phyloP scores from a whole-genome alignment of 2,888 invertebrate species.

The Acleris sparsana region DNA sequence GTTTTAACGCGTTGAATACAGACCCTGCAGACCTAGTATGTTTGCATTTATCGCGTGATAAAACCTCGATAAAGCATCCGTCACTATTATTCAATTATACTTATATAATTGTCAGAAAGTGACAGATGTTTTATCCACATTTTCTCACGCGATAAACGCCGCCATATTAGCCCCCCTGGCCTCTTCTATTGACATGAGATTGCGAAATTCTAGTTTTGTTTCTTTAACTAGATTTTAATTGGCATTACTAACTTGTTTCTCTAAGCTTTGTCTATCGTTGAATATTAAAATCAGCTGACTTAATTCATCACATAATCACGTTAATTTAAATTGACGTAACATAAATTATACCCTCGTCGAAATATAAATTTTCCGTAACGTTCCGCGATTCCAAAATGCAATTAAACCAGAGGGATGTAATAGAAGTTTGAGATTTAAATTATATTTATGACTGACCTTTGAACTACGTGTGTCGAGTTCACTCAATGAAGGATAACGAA shows the following conservation, averaged over 20 bases:
- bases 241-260: not conserved
- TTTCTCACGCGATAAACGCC: too few relatives aligned
- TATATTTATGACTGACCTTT: constrained; percentile 21
- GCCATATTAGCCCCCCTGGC: too few relatives aligned
- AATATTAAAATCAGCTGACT: constrained; percentile 15
- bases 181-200: too few relatives aligned
- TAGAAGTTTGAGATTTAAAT: constrained; percentile 14
- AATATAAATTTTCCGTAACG: constrained; percentile 18
- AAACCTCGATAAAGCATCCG: too few relatives aligned
- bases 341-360: constrained; percentile 32
- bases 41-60: too few relatives aligned
- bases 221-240: too few relatives aligned
- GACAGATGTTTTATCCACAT: too few relatives aligned
- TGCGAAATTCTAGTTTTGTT: too few relatives aligned
- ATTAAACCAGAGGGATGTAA: constrained; percentile 12
- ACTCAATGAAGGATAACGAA: not conserved
- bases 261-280: not conserved
- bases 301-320: constrained; percentile 15
- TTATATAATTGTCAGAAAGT: too few relatives aligned
- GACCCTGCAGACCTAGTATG: too few relatives aligned
- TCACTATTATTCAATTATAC: too few relatives aligned
- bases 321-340: constrained; percentile 30
- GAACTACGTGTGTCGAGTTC: not conserved
- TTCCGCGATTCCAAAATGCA: constrained; percentile 12
- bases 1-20: too few relatives aligned